Conservation (phyloP, 2,797 vertebrate genomes). For the Nannoperca australis region DNA sequence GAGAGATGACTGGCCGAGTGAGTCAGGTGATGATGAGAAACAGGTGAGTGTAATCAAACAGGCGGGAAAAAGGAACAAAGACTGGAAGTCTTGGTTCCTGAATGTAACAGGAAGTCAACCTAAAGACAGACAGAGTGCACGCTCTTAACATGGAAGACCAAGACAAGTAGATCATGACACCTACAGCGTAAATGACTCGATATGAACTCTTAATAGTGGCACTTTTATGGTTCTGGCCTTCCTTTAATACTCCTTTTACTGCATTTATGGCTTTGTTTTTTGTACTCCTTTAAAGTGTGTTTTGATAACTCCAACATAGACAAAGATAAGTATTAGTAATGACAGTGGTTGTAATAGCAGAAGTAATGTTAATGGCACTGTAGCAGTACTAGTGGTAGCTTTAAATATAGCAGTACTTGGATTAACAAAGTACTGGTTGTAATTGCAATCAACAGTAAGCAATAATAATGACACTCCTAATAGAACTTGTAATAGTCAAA, state of each 20-base stretch:
- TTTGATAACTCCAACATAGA: neutral
- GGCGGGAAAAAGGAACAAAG: no score
- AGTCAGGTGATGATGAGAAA: no score
- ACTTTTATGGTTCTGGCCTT: neutral
- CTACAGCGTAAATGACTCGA: neutral
- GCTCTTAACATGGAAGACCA: no score
- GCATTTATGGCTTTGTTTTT: neutral
- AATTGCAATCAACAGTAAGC: neutral
- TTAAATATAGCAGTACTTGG: neutral
- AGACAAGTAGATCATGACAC: no score
- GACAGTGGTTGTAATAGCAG: neutral
- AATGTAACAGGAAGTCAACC: no score
- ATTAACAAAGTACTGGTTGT: neutral
- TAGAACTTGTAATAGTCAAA: neutral
- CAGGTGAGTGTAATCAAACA: no score
- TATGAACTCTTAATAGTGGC: neutral
- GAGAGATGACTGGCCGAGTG: no score
- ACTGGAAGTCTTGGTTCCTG: no score
- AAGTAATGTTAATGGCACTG: neutral
- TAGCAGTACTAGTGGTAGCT: neutral
- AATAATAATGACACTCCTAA: no score
- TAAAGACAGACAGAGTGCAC: no score
- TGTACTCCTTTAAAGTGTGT: no score
- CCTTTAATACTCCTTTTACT: slow-evolving; percentile 8
- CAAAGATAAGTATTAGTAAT: neutral